These are phyloP conservation scores for Dexiosoma caninum DNA, from an alignment of 2,888 invertebrate genomes.

Conservation along the genomic window DNA sequence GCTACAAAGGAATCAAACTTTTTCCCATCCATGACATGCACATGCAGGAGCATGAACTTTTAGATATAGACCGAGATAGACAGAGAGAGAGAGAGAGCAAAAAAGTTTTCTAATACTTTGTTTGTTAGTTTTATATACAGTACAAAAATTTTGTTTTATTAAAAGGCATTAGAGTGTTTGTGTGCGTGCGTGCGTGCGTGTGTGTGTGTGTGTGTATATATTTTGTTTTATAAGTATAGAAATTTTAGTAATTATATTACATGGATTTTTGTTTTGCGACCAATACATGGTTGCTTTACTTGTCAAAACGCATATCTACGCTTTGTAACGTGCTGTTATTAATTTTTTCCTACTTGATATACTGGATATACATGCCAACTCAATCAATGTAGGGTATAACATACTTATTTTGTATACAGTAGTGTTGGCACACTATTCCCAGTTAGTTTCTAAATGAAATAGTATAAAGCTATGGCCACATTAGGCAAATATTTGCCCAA, in stretches of 20 bases:
- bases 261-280: constrained; percentile 32
- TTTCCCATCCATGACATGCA: neutral
- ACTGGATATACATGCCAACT: too few species aligned
- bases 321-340: too few species aligned
- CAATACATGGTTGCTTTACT: neutral
- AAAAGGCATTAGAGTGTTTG: neutral
- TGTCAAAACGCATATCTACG: too few species aligned
- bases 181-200: neutral
- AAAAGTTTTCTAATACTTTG: constrained; percentile 53
- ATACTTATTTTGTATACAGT: too few species aligned
- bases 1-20: constrained; percentile 33
- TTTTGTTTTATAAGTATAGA: constrained; percentile 33
- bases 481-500: too few species aligned
- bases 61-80: too few species aligned
- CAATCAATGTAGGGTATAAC: too few species aligned
- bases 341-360: too few species aligned
- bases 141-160: constrained; percentile 28
- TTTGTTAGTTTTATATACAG: constrained; percentile 32
- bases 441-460: too few species aligned
- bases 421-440: too few species aligned
- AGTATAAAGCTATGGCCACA: too few species aligned
- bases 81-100: neutral
- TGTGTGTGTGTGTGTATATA: neutral
- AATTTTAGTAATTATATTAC: constrained; percentile 55
- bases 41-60: neutral